Evolutionary conservation across 2,113 vertebrate species (phyloP).

Genomic region (Lagopus leucura): DNA sequence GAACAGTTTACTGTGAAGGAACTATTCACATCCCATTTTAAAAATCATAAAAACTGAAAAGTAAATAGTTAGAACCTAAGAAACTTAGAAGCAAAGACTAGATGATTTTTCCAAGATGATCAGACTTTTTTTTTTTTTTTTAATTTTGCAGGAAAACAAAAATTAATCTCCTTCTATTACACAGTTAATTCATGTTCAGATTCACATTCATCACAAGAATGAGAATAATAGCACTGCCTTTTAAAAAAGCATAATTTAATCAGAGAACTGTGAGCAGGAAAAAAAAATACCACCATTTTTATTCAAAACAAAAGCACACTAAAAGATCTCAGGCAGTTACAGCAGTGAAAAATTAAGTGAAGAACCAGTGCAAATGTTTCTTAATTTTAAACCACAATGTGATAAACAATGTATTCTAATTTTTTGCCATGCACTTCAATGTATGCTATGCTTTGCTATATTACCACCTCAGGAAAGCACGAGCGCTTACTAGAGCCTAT

Average conservation of each 20-base stretch:
- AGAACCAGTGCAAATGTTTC: not conserved
- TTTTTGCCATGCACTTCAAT: not conserved
- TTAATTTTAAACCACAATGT: not conserved
- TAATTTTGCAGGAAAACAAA: not conserved
- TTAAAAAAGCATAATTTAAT: not conserved
- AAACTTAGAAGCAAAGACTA: not conserved
- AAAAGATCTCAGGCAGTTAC: not conserved
- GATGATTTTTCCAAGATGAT: not conserved
- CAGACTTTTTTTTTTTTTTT: not conserved
- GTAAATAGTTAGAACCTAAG: not conserved
- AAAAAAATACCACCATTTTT: not conserved
- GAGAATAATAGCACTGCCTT: not conserved
- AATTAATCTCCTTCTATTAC: not conserved
- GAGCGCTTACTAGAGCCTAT: not conserved
- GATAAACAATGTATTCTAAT: not conserved
- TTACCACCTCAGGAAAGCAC: not conserved
- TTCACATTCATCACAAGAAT: not conserved
- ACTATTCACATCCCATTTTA: not conserved
- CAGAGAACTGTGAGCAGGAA: not conserved
- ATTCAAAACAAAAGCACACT: constrained; percentile 11
- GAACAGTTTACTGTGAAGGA: accelerated
- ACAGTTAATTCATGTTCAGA: not conserved
- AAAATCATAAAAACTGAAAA: not conserved
- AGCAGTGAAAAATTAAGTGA: not conserved
- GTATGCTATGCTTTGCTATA: not conserved